Base-by-base conservation (phyloP, 2,888 invertebrate genomes). In the Cephus sareptanus region DNA sequence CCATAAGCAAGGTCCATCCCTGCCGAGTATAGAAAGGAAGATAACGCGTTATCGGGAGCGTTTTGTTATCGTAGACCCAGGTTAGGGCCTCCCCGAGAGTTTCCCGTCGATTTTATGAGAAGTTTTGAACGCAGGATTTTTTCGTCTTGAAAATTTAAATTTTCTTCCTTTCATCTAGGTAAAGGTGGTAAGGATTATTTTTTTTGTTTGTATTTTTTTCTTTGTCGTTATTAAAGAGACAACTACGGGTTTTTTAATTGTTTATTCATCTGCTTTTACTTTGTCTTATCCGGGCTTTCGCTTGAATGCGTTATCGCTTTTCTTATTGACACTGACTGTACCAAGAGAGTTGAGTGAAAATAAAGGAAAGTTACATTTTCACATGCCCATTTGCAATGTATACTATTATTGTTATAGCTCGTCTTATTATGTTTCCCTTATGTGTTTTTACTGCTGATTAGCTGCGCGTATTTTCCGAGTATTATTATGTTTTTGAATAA, bases 1-100 rank as follows among this genome's bases (percentile, higher is more conserved):
- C 77, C 75, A 77, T 77, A 77, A 77, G 77, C 70, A 30, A 40
- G 70, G 69, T 75, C 56, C 73, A 11, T 34, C 34, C 15, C 73
- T 75, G 34, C 77, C 13, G 69, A 30, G 35, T 30, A 34, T 74
- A 74, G 30, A 23, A 37, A 23, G 68, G 33, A 68, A 68, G 68
- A 75, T 68, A 33, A 31, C 15, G 31, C 34, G 68, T 11, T 31
- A 33, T 31, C 68, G 23, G 23, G 4, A 31, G 11, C 12, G 35
- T 35, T 34, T 34, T 40, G 34, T 70, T 70, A 23, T 30, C 34
- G 15, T 56, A 56, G 15, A 13, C 56, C 9, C 4, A 23, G 56
- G 23, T 56, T 56, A 56, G 56, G 56, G 23, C 15, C 23, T 4
- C 9, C 23, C 56, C 56, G 56, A 56, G 56, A 23, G 56, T 56